Percentiles rank a stretch among this genome's conserved stretches.
Evolutionary conservation across 1,140 invertebrate species (phyloP).

Genomic region (Steinernema feltiae): DNA sequence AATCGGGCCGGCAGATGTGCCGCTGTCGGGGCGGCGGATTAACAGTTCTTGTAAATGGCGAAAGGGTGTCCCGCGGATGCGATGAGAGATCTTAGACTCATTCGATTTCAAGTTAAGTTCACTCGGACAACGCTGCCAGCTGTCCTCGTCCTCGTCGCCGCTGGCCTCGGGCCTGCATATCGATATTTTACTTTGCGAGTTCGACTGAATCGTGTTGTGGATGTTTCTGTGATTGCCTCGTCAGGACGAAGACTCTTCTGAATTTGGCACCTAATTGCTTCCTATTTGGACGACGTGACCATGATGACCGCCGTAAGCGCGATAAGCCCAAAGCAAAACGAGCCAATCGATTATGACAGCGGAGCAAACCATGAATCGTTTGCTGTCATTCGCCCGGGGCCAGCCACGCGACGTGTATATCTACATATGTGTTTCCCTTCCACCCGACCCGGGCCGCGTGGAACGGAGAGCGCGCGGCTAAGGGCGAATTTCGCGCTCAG

Average conservation of each 20-base stretch:
- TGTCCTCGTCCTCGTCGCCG: neutral
- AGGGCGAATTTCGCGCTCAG: too few relatives aligned
- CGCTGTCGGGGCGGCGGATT: neutral
- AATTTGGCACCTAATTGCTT: too few relatives aligned
- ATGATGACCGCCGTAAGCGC: neutral
- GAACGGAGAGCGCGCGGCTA: too few relatives aligned
- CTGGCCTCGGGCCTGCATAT: neutral
- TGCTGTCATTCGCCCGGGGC: neutral
- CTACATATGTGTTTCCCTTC: too few relatives aligned
- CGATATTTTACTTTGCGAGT: neutral
- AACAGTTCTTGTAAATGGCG: too few relatives aligned
- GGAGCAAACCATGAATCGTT: slow-evolving; percentile 6
- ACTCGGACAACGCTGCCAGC: neutral
- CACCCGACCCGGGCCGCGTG: too few relatives aligned
- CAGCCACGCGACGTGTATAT: neutral
- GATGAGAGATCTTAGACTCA: too few relatives aligned
- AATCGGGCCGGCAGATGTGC: slow-evolving; percentile 11
- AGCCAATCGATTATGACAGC: neutral
- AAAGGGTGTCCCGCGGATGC: too few relatives aligned
- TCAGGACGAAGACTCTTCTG: too few relatives aligned
- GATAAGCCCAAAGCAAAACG: neutral
- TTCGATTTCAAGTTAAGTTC: neutral
- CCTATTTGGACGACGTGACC: neutral
- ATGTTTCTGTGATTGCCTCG: neutral
- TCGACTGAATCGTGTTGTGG: neutral